Base-by-base conservation (phyloP, 2,113 vertebrate species). In the Poeciliopsis turrubarensis region DNA sequence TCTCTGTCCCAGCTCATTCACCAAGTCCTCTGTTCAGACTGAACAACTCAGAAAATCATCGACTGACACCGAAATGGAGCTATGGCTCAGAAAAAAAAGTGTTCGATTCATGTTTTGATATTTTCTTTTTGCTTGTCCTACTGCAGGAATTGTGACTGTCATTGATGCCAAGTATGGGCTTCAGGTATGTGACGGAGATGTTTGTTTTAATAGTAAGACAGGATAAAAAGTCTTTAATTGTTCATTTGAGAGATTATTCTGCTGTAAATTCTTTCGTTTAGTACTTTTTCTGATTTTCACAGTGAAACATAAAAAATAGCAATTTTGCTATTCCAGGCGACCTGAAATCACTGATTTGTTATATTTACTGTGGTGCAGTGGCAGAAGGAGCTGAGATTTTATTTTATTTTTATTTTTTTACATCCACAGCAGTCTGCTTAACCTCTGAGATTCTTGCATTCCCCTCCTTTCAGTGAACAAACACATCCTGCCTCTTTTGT, bases 91-190 rank as follows among this genome's bases (percentile, higher is more conserved):
- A 72, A 17, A 51, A 62, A 34, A 27, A 44, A 30, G 25, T 37
- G 37, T 22, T 57, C 17, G 63, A 57, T 27, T 39, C 72, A 61
- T 69, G 29, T 27, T n/a, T 37, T 37, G 34, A 37, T 37, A 63
- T 3, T 65, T 74, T 19, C 64, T 74, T 70, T 74, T 60, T 85
- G 10, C 67, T 77, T 41, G 13, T 77, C 15, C 2, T 29, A 1
- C 31, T 64, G 8, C 25, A 99, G 98, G 98, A 81, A 97, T 99
- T 65, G 80, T 98, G 79, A 96, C 97, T 27, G 95, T 99, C 81
- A 95, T 99, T 63, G 97, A 99, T 77, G 96, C 97, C 78, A 99
- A 98, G 82, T 95, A 97, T 86, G 97, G 96, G 86, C 79, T 97
- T 71, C 94, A 96, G 94, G 97, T 98, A 95, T 92, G 87, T 84